Conservation (phyloP, 1,140 invertebrate species). For the Caenorhabditis remanei region DNA sequence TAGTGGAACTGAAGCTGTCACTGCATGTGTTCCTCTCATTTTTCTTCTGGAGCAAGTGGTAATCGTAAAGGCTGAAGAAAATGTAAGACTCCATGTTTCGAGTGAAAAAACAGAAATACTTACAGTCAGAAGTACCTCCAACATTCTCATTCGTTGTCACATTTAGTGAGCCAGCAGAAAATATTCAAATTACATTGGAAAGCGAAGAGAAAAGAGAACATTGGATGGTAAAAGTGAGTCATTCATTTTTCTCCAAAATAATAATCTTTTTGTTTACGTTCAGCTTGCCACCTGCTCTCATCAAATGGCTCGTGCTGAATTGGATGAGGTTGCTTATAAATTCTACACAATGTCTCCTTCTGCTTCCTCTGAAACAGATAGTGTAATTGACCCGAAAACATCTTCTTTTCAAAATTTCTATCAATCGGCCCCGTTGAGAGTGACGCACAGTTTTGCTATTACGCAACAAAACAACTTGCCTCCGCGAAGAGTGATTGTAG, state of each 20-base stretch:
- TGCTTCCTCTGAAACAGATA: not conserved
- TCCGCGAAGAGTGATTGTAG: conserved; percentile 29
- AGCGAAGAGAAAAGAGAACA: conserved; percentile 52
- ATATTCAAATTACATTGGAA: conserved; percentile 19
- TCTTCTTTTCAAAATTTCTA: conserved; percentile 53
- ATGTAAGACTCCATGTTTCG: not conserved
- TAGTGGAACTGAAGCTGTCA: not conserved
- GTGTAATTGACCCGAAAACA: conserved; percentile 4
- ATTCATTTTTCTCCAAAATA: not conserved
- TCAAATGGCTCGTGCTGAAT: conserved; percentile 60
- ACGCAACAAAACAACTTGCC: conserved; percentile 60
- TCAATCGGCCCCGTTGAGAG: conserved; percentile 46
- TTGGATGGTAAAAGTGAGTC: conserved; percentile 63
- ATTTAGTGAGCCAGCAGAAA: conserved; percentile 38
- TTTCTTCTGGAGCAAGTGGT: conserved; percentile 51
- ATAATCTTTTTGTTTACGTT: not conserved
- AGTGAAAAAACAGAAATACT: not conserved
- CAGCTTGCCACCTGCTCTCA: conserved; percentile 61
- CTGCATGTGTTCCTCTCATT: conserved; percentile 52
- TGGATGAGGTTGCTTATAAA: conserved; percentile 63
- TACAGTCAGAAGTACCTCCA: not conserved
- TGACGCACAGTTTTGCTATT: conserved; percentile 56
- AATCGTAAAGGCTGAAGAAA: not conserved
- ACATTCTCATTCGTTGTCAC: conserved; percentile 4
- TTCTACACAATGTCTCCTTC: conserved; percentile 58